Evolutionary conservation across 2,113 vertebrate genomes (phyloP).

Genomic region (Stigmatopora nigra): DNA sequence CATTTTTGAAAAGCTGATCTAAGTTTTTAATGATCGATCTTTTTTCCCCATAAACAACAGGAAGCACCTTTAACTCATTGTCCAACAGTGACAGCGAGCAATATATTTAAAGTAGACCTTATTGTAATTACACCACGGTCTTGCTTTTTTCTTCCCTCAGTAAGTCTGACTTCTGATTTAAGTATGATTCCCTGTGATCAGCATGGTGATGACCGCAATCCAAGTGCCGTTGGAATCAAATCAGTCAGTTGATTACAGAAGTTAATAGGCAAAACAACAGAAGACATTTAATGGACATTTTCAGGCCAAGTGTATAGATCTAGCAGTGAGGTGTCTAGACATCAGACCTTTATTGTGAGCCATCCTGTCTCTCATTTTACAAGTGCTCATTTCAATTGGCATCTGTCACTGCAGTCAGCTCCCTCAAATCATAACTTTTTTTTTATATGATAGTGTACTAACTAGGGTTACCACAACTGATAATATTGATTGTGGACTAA

Average conservation of each 20-base stretch:
- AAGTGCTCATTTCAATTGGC: neutral
- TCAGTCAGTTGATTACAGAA: slow-evolving; percentile 22
- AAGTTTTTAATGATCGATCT: no score
- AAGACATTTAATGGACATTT: slow-evolving; percentile 27
- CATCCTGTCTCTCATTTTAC: slow-evolving; percentile 16
- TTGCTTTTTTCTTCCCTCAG: neutral
- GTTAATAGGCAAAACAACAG: slow-evolving; percentile 29
- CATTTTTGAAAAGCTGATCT: no score
- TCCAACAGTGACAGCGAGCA: no score
- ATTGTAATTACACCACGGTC: no score
- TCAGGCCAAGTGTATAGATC: slow-evolving; percentile 8
- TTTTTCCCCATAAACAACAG: no score
- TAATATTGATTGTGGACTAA: no score
- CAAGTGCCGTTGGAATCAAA: slow-evolving; percentile 7
- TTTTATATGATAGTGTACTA: neutral
- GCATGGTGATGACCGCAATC: neutral
- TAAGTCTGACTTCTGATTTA: neutral
- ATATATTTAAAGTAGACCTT: no score
- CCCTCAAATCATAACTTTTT: neutral
- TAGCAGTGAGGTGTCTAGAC: slow-evolving; percentile 16
- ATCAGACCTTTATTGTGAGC: slow-evolving; percentile 29
- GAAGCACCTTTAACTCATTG: no score
- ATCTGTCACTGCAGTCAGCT: neutral
- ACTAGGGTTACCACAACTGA: neutral
- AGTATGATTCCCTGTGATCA: neutral